Conservation (phyloP, 2,113 vertebrate genomes). For the Pagrus major region DNA sequence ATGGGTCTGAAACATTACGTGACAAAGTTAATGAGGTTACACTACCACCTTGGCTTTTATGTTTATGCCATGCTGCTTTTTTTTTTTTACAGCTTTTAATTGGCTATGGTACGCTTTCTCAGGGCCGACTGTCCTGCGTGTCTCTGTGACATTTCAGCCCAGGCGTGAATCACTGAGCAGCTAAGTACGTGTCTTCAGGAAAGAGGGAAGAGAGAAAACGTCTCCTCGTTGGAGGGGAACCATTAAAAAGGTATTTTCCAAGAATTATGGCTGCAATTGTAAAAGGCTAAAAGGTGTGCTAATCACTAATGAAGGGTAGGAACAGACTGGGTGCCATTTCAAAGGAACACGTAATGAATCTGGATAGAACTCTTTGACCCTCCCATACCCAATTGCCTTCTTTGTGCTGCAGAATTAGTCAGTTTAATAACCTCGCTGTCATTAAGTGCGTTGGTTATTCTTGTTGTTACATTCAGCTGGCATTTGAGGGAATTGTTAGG, state of each 20-base stretch:
- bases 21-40: constrained; percentile 79
- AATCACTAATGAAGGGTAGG: constrained; percentile 79
- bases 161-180: constrained; percentile 66
- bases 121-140: constrained; percentile 57
- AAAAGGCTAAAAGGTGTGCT: constrained; percentile 78
- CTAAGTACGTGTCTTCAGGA: constrained; percentile 66
- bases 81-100: constrained; percentile 74
- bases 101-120: constrained; percentile 65
- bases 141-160: constrained; percentile 77
- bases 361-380: constrained; percentile 74
- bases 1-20: constrained; percentile 51
- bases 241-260: constrained; percentile 80
- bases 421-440: constrained; percentile 76
- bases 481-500: constrained; percentile 73
- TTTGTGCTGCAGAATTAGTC: constrained; percentile 72
- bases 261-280: constrained; percentile 77
- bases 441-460: constrained; percentile 76
- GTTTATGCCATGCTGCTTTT: constrained; percentile 69
- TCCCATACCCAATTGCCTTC: constrained; percentile 73
- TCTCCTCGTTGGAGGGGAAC: constrained; percentile 60
- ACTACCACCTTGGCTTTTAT: constrained; percentile 68
- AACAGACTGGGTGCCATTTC: constrained; percentile 81
- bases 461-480: constrained; percentile 72
- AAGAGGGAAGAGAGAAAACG: constrained; percentile 56
- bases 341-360: constrained; percentile 79